A percentile compares a stretch with the other conserved stretches of the same genome.
Conservation (phyloP, 2,113 vertebrate species). For the Sebastes schlegelii region DNA sequence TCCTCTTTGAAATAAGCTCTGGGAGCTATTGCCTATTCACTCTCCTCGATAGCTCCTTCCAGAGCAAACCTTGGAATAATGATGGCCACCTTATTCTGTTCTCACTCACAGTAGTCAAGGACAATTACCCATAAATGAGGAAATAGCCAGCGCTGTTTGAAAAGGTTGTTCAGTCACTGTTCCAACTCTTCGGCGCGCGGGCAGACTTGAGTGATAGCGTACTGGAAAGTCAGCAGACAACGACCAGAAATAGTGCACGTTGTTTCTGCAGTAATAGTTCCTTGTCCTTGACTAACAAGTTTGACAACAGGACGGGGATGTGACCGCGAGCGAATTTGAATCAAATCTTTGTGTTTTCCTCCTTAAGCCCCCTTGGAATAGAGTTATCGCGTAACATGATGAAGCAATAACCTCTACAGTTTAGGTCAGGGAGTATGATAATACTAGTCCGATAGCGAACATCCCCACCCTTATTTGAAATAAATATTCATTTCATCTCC, state of each 20-base stretch:
- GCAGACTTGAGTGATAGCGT: conserved; percentile 36
- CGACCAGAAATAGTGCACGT: conserved; percentile 26
- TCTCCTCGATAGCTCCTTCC: conserved; percentile 34
- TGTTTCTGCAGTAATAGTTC: conserved; percentile 47
- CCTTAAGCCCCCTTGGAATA: conserved; percentile 62
- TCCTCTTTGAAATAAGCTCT: conserved; percentile 30
- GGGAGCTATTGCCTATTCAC: conserved; percentile 36
- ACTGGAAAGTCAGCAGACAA: conserved; percentile 40
- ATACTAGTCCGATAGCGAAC: conserved; percentile 68
- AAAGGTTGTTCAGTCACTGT: conserved; percentile 51
- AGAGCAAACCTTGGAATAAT: conserved; percentile 50
- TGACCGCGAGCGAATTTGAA: conserved; percentile 57
- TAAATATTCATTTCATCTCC: conserved; percentile 81
- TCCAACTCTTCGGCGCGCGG: conserved; percentile 11
- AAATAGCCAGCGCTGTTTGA: conserved; percentile 44
- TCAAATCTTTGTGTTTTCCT: conserved; percentile 59
- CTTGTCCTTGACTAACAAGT: conserved; percentile 75
- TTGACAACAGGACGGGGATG: conserved; percentile 66
- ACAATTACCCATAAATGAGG: conserved; percentile 62
- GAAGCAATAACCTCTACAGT: conserved; percentile 79
- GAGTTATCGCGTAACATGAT: conserved; percentile 68
- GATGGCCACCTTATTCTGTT: conserved; percentile 48
- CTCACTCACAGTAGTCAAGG: conserved; percentile 52
- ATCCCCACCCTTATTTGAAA: conserved; percentile 70
- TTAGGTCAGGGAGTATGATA: conserved; percentile 78